Evolutionary conservation across 2,888 invertebrate species (phyloP).

Genomic region (Crepidodera aurea): DNA sequence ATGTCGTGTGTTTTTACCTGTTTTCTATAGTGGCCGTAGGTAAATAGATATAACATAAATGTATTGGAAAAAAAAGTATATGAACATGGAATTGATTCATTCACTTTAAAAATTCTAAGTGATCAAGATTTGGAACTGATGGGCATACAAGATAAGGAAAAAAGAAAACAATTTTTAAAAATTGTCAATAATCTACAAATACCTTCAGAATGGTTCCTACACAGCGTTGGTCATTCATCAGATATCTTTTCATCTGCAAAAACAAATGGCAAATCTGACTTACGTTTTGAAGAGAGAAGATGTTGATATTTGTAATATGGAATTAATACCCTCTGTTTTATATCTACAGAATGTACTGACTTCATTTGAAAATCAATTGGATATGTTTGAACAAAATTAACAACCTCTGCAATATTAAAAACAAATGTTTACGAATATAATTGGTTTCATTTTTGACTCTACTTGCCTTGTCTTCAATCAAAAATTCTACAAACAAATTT

Average conservation of each 20-base stretch:
- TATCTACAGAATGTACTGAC: conserved; percentile 33
- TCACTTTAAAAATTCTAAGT: conserved; percentile 47
- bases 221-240: conserved; percentile 36
- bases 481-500: no score
- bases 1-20: no score
- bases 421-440: no score
- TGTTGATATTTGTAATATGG: conserved; percentile 40
- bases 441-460: no score
- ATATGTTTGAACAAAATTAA: conserved; percentile 35
- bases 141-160: conserved; percentile 45
- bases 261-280: conserved; percentile 42
- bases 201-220: conserved; percentile 46
- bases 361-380: conserved; percentile 36
- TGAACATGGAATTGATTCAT: conserved; percentile 45
- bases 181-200: conserved; percentile 46
- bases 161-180: conserved; percentile 38
- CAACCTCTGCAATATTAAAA: no score
- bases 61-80: no score
- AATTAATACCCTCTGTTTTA: conserved; percentile 33
- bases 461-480: no score
- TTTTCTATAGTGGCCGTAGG: no score
- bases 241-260: conserved; percentile 42
- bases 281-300: conserved; percentile 40
- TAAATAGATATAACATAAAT: no score
- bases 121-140: conserved; percentile 48